Conservation (phyloP, 2,113 vertebrate species). For the Acrocephalus arundinaceus region DNA sequence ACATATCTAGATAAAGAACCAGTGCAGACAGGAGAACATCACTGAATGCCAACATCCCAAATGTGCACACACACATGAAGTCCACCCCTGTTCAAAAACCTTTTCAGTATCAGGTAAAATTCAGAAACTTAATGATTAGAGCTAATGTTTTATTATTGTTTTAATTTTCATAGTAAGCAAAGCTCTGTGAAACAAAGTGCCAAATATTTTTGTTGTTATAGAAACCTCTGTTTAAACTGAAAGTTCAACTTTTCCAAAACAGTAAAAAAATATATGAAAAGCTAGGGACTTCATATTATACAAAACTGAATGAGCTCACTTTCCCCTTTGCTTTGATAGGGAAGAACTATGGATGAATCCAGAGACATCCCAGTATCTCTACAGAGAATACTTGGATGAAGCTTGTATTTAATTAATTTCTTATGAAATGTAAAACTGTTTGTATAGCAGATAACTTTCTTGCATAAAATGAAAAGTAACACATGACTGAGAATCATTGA, state of each 20-base stretch:
- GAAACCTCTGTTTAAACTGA: slow-evolving; percentile 33
- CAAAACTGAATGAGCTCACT: neutral
- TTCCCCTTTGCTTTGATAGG: neutral
- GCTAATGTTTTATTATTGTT: neutral
- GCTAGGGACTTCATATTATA: neutral
- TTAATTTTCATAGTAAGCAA: slow-evolving; percentile 8
- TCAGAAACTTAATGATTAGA: neutral
- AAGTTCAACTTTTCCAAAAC: slow-evolving; percentile 10
- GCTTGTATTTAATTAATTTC: neutral
- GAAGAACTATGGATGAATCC: neutral
- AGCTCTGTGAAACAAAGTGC: neutral
- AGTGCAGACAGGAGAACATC: neutral
- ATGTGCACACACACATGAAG: neutral
- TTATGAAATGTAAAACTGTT: neutral
- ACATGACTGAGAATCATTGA: neutral
- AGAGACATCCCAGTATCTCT: neutral
- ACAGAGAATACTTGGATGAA: neutral
- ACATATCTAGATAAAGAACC: neutral
- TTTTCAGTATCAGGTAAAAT: neutral
- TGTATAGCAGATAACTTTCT: neutral
- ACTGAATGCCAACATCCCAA: neutral
- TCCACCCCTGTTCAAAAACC: neutral
- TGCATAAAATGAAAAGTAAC: neutral
- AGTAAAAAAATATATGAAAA: neutral
- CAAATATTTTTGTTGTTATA: slow-evolving; percentile 47